Conservation (phyloP, 1,140 invertebrate species). For the Condylostylus longicornis region DNA sequence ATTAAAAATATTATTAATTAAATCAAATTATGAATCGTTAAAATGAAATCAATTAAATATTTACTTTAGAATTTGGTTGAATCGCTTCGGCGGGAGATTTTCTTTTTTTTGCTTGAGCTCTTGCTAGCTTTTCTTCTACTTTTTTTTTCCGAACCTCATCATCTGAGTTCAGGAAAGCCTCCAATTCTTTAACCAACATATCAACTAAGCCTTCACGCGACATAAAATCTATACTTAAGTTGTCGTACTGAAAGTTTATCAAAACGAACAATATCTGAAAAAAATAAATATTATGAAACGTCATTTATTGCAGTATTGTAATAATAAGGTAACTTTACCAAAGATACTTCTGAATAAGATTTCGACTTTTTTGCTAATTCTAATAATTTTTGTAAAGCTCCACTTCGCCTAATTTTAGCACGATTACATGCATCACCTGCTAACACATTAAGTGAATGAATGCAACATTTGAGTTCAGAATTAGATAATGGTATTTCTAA, state of each 20-base stretch:
- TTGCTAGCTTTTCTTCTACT: slow-evolving; percentile 24
- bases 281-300: background rate
- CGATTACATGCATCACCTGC: slow-evolving; percentile 28
- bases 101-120: slow-evolving; percentile 21
- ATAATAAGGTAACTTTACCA: slow-evolving; percentile 9
- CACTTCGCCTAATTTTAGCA: slow-evolving; percentile 25
- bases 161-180: slow-evolving; percentile 23
- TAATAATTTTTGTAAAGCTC: slow-evolving; percentile 24
- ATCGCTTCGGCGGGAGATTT: slow-evolving; percentile 18
- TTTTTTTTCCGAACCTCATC: slow-evolving; percentile 25
- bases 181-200: slow-evolving; percentile 23
- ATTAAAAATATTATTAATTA: background rate
- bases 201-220: slow-evolving; percentile 22
- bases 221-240: slow-evolving; percentile 28
- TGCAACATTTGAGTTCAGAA: slow-evolving; percentile 22
- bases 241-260: slow-evolving; percentile 29
- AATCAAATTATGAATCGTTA: no score
- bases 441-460: slow-evolving; percentile 26
- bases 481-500: slow-evolving; percentile 15
- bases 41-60: background rate
- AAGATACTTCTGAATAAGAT: slow-evolving; percentile 21
- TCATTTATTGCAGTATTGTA: background rate
- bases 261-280: slow-evolving; percentile 23
- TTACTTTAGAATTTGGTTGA: slow-evolving; percentile 22
- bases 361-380: slow-evolving; percentile 22